Evolutionary conservation across 2,888 invertebrate genomes (phyloP), one percentile per base, ranked within the genome.

Genomic region (Calameuta idolon): DNA sequence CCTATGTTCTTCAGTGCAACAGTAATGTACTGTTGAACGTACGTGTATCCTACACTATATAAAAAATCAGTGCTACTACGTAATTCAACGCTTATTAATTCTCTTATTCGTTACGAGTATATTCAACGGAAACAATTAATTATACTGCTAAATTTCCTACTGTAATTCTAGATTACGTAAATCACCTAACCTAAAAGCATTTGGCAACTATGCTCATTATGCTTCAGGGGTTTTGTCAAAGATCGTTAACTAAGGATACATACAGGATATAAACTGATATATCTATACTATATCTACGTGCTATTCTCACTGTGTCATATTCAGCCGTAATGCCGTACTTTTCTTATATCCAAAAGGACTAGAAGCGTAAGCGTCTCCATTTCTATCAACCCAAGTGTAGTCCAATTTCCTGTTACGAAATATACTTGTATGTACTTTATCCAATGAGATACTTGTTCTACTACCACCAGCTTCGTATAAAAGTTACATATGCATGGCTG

Each of bases 201-300:
- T 9, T 2, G 9, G 2, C 15, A 55, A 55, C 55, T 55, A 2
- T 23, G 40, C 2, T 1, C 15, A 83, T 81, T 79, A 82, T 82
- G 82, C 85, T 82, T 23, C 82, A 84, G 83, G 84, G 87, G 85
- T 87, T 88, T 88, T 84, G 89, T 87, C 87, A 86, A 83, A 85
- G 85, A 83, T 87, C 85, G 85, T 88, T 91, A 90, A 91, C 89
- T 83, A 82, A 82, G 88, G 86, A 90, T 89, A 90, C 88, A 87
- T 89, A 89, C 87, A 88, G 89, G 88, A 90, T 89, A 89, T 89
- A 89, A 89, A 89, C 88, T 87, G 88, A 90, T 91, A 90, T 90
- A 91, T 87, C 83, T 85, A 84, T 84, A 82, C 88, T 75, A 31
- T 75, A 40, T 75, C 35, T 55, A 55, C 23, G 23, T 23, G 15